Evolutionary conservation across 2,888 invertebrate species (phyloP).

Genomic region (Tachina lurida): DNA sequence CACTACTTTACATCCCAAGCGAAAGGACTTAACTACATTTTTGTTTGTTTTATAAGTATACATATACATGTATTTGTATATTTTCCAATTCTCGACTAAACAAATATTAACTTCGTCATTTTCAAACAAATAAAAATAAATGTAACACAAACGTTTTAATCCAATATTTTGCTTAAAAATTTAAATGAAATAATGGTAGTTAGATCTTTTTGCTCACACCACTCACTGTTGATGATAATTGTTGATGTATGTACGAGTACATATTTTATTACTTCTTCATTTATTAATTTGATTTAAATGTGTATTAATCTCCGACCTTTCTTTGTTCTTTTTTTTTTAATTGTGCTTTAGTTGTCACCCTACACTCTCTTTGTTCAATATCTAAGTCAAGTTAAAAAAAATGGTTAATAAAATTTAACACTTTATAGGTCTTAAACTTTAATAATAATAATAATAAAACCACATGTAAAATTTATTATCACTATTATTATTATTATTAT

Average conservation of each 20-base stretch:
- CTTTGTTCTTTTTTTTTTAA: slow-evolving; percentile 24
- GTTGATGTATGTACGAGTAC: slow-evolving; percentile 10
- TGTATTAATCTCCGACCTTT: slow-evolving; percentile 52
- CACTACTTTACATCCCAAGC: slow-evolving; percentile 15
- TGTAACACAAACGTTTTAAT: neutral
- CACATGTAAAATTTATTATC: slow-evolving; percentile 60
- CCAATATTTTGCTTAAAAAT: neutral
- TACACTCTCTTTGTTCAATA: slow-evolving; percentile 74
- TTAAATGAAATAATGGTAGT: slow-evolving; percentile 8
- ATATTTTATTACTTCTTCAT: slow-evolving; percentile 32
- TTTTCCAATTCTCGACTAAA: neutral
- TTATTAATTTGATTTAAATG: slow-evolving; percentile 29
- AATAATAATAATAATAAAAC: slow-evolving; percentile 33
- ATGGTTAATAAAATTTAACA: slow-evolving; percentile 71
- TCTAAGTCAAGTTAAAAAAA: slow-evolving; percentile 76
- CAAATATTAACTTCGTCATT: neutral
- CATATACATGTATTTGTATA: neutral
- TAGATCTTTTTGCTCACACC: slow-evolving; percentile 36
- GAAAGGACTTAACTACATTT: slow-evolving; percentile 38
- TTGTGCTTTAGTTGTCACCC: slow-evolving; percentile 65
- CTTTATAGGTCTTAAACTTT: slow-evolving; percentile 47
- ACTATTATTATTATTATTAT: slow-evolving; percentile 53
- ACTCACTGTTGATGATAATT: slow-evolving; percentile 1
- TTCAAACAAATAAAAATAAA: neutral
- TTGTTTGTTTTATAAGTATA: neutral